Evolutionary conservation across 2,888 invertebrate genomes (phyloP), one percentile per base, ranked within the genome.

Genomic region (Aleiodes testaceus): DNA sequence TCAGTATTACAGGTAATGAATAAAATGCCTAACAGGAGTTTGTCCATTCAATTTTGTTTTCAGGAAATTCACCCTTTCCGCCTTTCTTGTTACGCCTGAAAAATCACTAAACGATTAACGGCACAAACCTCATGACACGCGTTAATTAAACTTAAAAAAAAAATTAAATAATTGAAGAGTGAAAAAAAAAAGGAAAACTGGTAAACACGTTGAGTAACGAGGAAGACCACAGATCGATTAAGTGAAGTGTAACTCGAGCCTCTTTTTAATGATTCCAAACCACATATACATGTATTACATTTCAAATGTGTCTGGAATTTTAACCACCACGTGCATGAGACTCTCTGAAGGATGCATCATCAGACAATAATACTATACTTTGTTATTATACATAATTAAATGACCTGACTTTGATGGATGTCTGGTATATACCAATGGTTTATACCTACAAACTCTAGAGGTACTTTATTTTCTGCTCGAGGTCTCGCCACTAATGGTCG

Each of bases 351-450:
- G 53, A 53, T 30, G 53, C 53, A 53, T 53, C 53, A 53, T 53
- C 53, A 26, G 18, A 53, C 53, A 75, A 75, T 75, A 72, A 75
- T 52, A 65, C 63, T 61, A 45, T 69, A 70, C 52, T 66, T 52
- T 66, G 47, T 67, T 64, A 36, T 36, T 36, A 36, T 36, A 36
- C 67, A 66, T 73, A 77, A 80, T 82, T 80, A 79, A 83, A 82
- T 82, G 73, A 77, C 75, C 77, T 75, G 81, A 80, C 82, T 81
- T 82, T 82, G 82, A 82, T 80, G 79, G 81, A 81, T 81, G 75
- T 74, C 64, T 61, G 75, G 77, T 75, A 73, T 53, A 66, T 59
- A 70, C 70, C 67, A 67, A 53, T 53, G 53, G 53, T 53, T 53
- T 53, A 53, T 26, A 53, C 26, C 22, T 53, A 53, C 53, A 53